Percentiles rank a stretch among this genome's conserved stretches.
These are phyloP conservation scores for Glossophaga mutica DNA, from an alignment of 2,797 vertebrate genomes.

Conservation along the genomic window DNA sequence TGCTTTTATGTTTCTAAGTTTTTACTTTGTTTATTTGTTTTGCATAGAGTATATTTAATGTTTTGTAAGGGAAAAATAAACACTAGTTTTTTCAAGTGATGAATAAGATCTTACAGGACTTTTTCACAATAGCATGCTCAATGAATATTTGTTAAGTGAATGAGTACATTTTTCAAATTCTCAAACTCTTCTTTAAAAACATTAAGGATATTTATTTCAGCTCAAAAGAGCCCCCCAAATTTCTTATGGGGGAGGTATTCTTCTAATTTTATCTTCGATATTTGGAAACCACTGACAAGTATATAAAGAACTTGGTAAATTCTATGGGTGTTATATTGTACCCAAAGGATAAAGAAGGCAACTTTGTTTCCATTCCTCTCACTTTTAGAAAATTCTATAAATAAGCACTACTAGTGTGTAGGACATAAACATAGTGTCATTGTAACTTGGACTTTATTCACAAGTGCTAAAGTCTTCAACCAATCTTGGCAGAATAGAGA, in stretches of 20 bases:
- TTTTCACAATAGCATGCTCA: not conserved
- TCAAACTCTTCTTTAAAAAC: slow-evolving; percentile 29
- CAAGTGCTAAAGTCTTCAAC: not conserved
- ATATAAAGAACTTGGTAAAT: slow-evolving; percentile 14
- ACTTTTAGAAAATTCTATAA: slow-evolving; percentile 39
- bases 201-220: slow-evolving; percentile 37
- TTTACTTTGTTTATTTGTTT: not conserved
- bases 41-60: not conserved
- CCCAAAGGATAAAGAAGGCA: not conserved
- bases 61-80: not conserved
- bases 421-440: not conserved
- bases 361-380: not conserved
- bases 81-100: not conserved
- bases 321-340: not conserved
- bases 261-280: slow-evolving; percentile 13
- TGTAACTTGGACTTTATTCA: not conserved
- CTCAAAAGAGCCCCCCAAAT: slow-evolving; percentile 1
- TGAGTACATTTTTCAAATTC: slow-evolving; percentile 17
- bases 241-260: not conserved
- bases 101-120: not conserved
- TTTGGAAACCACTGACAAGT: not conserved
- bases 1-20: not conserved
- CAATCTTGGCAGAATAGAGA: not conserved
- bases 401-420: not conserved
- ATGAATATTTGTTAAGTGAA: slow-evolving; percentile 23